Evolutionary conservation across 2,888 invertebrate species (phyloP).

Genomic region (Catocala sponsa): DNA sequence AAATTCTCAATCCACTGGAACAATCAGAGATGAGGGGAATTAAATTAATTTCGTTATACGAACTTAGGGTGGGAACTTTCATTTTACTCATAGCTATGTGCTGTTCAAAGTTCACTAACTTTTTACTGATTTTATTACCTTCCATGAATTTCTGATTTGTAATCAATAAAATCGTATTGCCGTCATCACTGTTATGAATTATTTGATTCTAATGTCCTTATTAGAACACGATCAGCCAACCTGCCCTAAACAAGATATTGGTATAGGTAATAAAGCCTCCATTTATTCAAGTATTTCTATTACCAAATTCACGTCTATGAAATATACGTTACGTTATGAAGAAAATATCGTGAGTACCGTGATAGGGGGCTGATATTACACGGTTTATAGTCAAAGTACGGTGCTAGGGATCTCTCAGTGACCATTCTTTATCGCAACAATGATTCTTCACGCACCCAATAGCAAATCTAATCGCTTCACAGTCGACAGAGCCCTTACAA

Average conservation of each 20-base stretch:
- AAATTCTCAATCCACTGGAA: conserved; percentile 19
- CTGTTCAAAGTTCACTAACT: neutral
- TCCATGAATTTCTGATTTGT: too few species aligned
- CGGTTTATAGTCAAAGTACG: too few species aligned
- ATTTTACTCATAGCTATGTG: neutral
- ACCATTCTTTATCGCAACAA: conserved; percentile 8
- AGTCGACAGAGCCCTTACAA: conserved; percentile 41
- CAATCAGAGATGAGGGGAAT: conserved; percentile 36
- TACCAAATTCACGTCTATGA: too few species aligned
- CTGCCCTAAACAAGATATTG: too few species aligned
- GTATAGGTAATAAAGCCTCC: too few species aligned
- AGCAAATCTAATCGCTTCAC: conserved; percentile 40
- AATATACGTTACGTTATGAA: too few species aligned
- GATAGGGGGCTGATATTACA: neutral
- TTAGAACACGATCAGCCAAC: neutral
- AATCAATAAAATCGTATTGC: too few species aligned
- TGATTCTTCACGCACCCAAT: conserved; percentile 24
- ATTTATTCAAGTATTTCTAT: too few species aligned
- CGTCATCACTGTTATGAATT: too few species aligned
- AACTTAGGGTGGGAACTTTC: conserved; percentile 14
- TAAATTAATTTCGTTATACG: conserved; percentile 37
- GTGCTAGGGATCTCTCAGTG: neutral
- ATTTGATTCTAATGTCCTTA: neutral
- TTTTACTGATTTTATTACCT: neutral
- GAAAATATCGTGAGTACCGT: too few species aligned